Evolutionary conservation across 64 coral and sea anemone species (phyloP).

Genomic region (Montipora capricornis): DNA sequence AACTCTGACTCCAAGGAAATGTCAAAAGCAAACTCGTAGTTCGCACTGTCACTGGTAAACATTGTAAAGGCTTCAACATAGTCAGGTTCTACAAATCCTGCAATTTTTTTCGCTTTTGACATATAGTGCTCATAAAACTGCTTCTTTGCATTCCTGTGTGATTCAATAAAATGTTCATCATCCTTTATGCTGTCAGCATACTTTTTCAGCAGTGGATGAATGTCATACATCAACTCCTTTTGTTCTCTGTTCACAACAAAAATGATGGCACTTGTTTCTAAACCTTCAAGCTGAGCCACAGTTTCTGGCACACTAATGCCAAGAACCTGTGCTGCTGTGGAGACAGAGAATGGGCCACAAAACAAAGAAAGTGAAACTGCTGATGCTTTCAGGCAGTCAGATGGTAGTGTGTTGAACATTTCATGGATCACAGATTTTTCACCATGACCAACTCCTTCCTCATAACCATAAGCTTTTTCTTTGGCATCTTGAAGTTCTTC

Average conservation of each 20-base stretch:
- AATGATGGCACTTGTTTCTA: background rate
- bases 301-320: background rate
- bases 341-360: background rate
- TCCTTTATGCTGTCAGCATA: no score
- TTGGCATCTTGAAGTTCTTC: background rate
- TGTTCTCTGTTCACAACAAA: no score
- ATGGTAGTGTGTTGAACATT: no score
- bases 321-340: background rate
- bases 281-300: background rate
- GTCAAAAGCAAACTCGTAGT: background rate
- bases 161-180: background rate
- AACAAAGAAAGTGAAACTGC: no score
- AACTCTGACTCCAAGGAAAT: slow-evolving; percentile 8
- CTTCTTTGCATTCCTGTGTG: background rate
- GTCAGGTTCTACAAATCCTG: background rate
- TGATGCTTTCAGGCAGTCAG: no score
- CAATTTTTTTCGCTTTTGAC: background rate
- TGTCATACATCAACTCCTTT: no score
- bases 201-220: background rate
- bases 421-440: background rate
- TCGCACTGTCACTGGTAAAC: background rate
- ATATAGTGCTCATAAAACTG: background rate
- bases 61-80: background rate
- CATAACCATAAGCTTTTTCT: background rate
- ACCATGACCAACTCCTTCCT: background rate